Evolutionary conservation across 2,797 vertebrate genomes (phyloP).

Genomic region (Tarsius wallacei): DNA sequence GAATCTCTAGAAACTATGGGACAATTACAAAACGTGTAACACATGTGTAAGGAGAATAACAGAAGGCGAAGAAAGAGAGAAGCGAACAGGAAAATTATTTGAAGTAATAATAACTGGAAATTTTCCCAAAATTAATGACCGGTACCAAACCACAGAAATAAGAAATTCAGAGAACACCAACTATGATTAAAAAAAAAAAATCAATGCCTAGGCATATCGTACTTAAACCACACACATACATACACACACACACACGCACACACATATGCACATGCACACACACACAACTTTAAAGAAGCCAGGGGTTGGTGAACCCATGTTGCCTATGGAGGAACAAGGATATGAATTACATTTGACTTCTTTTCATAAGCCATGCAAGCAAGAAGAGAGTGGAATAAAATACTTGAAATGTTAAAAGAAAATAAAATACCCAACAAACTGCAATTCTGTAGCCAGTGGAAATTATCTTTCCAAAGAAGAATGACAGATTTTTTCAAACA

Average conservation of each 20-base stretch:
- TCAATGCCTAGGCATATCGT: background rate
- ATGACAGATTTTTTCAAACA: background rate
- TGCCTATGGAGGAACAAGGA: background rate
- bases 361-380: conserved; percentile 1
- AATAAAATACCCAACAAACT: background rate
- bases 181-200: background rate
- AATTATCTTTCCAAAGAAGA: background rate
- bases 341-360: background rate
- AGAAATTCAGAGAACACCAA: background rate
- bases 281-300: background rate
- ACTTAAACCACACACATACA: background rate
- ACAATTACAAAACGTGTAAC: background rate
- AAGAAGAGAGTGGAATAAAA: background rate
- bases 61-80: background rate
- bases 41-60: background rate
- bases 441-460: background rate
- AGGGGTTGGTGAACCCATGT: background rate
- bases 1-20: background rate
- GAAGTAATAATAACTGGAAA: background rate
- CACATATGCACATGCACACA: no score
- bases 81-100: background rate
- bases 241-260: no score
- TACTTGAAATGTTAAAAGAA: background rate
- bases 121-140: background rate
- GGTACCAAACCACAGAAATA: background rate